These are phyloP conservation scores for Sebastolobus altivelis DNA, from an alignment of 2,797 vertebrate species.

Conservation along the genomic window DNA sequence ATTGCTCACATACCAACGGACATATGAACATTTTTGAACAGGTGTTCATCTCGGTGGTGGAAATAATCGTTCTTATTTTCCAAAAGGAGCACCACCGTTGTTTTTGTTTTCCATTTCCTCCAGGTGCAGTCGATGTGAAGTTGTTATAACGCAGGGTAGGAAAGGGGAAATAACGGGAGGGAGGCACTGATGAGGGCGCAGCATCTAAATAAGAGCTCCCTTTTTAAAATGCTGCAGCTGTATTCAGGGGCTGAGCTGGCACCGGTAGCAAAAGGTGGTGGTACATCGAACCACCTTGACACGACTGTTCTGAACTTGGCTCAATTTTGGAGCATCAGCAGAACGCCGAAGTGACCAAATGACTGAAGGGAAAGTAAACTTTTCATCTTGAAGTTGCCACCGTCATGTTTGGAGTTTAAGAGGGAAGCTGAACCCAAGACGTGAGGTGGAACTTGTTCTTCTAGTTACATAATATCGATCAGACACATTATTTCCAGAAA, in stretches of 20 bases:
- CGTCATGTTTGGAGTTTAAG: background rate
- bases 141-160: conserved; percentile 26
- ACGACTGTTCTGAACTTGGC: conserved; percentile 69
- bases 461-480: background rate
- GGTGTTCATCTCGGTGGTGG: background rate
- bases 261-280: conserved; percentile 56
- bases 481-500: background rate
- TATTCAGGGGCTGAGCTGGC: conserved; percentile 59
- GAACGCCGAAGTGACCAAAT: conserved; percentile 41
- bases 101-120: conserved; percentile 17
- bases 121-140: conserved; percentile 26
- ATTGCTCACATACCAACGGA: background rate
- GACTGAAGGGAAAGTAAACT: conserved; percentile 41
- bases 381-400: conserved; percentile 17
- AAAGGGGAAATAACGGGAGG: conserved; percentile 7
- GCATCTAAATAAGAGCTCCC: conserved; percentile 57
- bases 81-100: background rate
- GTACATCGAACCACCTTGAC: conserved; percentile 69
- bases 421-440: background rate
- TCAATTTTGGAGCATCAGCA: conserved; percentile 63
- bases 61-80: background rate
- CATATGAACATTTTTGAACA: background rate
- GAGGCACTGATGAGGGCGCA: conserved; percentile 30
- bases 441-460: background rate
- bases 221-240: conserved; percentile 70